Conservation (phyloP, 64 coral and sea anemone species). For the Hydrozoanthus tunicans region DNA sequence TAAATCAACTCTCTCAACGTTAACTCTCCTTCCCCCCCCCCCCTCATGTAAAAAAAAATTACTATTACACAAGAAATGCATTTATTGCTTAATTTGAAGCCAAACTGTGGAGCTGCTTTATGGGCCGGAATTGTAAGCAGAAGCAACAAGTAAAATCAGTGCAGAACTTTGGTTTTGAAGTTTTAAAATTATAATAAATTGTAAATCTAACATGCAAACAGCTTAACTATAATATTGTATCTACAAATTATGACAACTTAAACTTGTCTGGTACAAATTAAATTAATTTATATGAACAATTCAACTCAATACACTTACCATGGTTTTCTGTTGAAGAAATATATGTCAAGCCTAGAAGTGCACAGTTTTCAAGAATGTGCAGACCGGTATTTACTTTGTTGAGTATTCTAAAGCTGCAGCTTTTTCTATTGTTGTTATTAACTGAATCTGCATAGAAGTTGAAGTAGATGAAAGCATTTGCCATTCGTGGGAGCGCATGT, state of each 20-base stretch:
- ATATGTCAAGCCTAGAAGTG: conserved; percentile 78
- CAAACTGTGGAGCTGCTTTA: no score
- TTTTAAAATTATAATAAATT: no score
- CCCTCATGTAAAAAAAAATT: no score
- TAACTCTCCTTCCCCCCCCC: no score
- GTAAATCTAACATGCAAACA: no score
- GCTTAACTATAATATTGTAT: not conserved
- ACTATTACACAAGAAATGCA: no score
- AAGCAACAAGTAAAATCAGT: no score
- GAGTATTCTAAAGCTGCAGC: conserved; percentile 57
- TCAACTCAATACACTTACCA: conserved; percentile 58
- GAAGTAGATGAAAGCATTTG: conserved; percentile 50
- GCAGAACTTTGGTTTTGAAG: no score
- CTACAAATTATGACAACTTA: no score
- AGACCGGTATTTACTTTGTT: conserved; percentile 62
- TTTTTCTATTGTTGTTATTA: not conserved
- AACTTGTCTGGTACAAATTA: not conserved
- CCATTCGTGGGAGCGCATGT: conserved; percentile 71
- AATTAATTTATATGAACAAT: not conserved
- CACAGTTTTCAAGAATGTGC: conserved; percentile 79
- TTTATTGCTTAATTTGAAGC: no score
- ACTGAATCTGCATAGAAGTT: conserved; percentile 58
- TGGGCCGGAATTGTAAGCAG: no score
- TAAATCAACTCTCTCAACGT: no score
- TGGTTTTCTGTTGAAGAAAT: conserved; percentile 88